These are phyloP conservation scores for Amphipyra tragopoginis DNA, from an alignment of 2,888 invertebrate species.

Conservation along the genomic window DNA sequence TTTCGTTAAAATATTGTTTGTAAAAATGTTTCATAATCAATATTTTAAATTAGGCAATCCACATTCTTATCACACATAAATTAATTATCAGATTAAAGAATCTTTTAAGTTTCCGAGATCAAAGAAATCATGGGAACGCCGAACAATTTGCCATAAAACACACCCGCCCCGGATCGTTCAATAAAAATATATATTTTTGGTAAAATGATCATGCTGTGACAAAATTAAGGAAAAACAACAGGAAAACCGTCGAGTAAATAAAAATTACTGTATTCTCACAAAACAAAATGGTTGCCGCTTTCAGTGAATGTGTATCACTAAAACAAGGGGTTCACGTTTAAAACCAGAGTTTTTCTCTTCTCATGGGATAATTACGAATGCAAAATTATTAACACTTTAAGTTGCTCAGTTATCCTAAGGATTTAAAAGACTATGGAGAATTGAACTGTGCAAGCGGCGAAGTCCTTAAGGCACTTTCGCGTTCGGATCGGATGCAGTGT, in stretches of 20 bases:
- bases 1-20: too few species aligned
- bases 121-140: constrained; percentile 21
- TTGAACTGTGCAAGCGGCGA: too few species aligned
- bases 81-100: constrained; percentile 19
- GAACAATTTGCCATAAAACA: constrained; percentile 47
- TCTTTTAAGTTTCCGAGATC: neutral
- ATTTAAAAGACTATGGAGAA: constrained; percentile 21
- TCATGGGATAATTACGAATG: constrained; percentile 43
- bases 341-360: constrained; percentile 27
- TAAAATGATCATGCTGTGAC: constrained; percentile 47
- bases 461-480: too few species aligned
- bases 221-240: constrained; percentile 53
- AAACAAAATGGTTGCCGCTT: constrained; percentile 41
- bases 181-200: constrained; percentile 39
- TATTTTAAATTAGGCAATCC: too few species aligned
- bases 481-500: too few species aligned
- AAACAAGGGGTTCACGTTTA: constrained; percentile 44
- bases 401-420: constrained; percentile 31
- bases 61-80: too few species aligned
- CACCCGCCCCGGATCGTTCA: constrained; percentile 48
- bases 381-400: constrained; percentile 52
- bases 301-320: constrained; percentile 36
- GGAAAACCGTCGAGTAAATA: constrained; percentile 52
- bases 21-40: too few species aligned
- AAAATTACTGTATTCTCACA: constrained; percentile 45